Conservation (phyloP, 2,888 invertebrate species). For the Standfussiana lucernea region DNA sequence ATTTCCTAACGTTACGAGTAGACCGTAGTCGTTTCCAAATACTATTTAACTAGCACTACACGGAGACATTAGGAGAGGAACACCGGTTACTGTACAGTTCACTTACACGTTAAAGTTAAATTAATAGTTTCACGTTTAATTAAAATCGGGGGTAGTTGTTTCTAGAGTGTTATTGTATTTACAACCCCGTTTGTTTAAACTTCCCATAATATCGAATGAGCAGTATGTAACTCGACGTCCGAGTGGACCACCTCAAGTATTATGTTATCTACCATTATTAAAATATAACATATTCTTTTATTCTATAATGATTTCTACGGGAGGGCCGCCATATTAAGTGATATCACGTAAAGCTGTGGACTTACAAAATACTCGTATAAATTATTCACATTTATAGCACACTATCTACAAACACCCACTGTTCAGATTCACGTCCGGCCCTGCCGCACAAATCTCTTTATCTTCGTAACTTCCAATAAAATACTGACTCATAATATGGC, state of each 20-base stretch:
- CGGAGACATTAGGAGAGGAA: constrained; percentile 89
- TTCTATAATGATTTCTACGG: constrained; percentile 82
- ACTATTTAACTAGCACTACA: constrained; percentile 86
- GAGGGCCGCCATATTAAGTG: constrained; percentile 86
- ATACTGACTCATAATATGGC: constrained; percentile 91
- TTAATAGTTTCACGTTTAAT: constrained; percentile 83
- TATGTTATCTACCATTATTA: constrained; percentile 85
- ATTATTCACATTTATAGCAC: constrained; percentile 91
- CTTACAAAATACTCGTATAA: constrained; percentile 91
- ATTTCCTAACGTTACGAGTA: constrained; percentile 82
- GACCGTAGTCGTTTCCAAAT: constrained; percentile 82
- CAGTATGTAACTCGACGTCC: constrained; percentile 86
- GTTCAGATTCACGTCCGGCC: constrained; percentile 84
- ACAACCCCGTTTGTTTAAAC: constrained; percentile 82
- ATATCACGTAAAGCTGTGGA: constrained; percentile 90
- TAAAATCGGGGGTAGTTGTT: constrained; percentile 83
- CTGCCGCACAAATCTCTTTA: constrained; percentile 86
- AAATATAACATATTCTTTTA: constrained; percentile 87
- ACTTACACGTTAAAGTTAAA: constrained; percentile 81
- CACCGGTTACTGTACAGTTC: constrained; percentile 89
- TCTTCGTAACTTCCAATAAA: constrained; percentile 86
- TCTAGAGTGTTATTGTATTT: constrained; percentile 82
- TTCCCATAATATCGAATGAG: constrained; percentile 84
- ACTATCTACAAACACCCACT: constrained; percentile 90
- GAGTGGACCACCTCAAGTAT: constrained; percentile 80